These are phyloP conservation scores for Gadopsis bispinosus DNA, from an alignment of 2,797 vertebrate species.

Conservation along the genomic window DNA sequence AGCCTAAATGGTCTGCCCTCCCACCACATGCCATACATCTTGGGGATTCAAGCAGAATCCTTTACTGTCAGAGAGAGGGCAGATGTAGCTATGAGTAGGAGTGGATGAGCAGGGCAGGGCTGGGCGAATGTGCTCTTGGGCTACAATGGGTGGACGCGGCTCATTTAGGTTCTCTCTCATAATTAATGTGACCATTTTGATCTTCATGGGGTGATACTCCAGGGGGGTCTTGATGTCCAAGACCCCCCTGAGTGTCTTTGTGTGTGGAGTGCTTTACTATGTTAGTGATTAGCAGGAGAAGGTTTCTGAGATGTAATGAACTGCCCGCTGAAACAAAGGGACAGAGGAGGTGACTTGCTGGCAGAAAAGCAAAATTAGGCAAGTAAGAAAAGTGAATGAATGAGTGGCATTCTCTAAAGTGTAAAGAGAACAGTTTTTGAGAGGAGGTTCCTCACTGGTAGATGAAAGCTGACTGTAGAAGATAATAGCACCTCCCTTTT, in stretches of 20 bases:
- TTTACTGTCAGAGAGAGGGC: slow-evolving; percentile 45
- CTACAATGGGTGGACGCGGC: slow-evolving; percentile 33
- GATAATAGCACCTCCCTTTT: slow-evolving; percentile 28
- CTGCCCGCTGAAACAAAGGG: slow-evolving; percentile 47
- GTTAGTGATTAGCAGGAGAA: slow-evolving; percentile 52
- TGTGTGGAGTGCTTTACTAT: slow-evolving; percentile 50
- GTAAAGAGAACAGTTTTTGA: slow-evolving; percentile 9
- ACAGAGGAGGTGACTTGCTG: slow-evolving; percentile 29
- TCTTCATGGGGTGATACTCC: slow-evolving; percentile 34
- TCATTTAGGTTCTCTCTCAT: slow-evolving; percentile 54
- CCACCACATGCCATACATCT: slow-evolving; percentile 56
- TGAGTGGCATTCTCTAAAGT: slow-evolving; percentile 44
- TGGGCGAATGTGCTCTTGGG: slow-evolving; percentile 42
- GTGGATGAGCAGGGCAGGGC: slow-evolving; percentile 33
- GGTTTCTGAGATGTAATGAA: slow-evolving; percentile 44
- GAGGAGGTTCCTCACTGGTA: slow-evolving; percentile 19
- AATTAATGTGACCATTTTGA: slow-evolving; percentile 57
- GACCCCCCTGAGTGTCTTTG: slow-evolving; percentile 54
- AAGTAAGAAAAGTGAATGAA: slow-evolving; percentile 34
- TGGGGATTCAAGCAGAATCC: slow-evolving; percentile 50
- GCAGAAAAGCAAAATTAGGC: slow-evolving; percentile 39
- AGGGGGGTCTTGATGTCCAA: slow-evolving; percentile 39
- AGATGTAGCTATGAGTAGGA: slow-evolving; percentile 52
- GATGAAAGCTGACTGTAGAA: slow-evolving; percentile 27
- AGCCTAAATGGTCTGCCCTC: slow-evolving; percentile 51